Conservation (phyloP, 2,797 vertebrate genomes). For the Arctocebus calabarensis region DNA sequence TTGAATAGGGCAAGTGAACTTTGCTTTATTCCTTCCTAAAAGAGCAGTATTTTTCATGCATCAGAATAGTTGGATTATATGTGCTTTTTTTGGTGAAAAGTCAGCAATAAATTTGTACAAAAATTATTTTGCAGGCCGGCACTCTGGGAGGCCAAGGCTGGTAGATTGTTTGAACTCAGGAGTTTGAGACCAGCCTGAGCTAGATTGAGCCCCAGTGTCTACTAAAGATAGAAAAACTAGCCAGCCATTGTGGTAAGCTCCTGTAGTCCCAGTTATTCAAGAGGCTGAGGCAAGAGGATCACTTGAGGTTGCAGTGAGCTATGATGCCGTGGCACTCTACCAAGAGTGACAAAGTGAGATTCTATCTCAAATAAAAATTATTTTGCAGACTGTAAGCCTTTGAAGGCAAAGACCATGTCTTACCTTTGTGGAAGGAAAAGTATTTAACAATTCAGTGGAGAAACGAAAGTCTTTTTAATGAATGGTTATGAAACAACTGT, state of each 20-base stretch:
- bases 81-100: background rate
- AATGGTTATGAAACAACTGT: background rate
- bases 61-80: background rate
- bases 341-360: too few species aligned
- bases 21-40: constrained; percentile 35
- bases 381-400: background rate
- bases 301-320: too few species aligned
- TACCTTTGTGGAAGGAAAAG: background rate
- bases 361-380: background rate
- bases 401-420: background rate
- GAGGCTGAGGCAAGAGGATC: too few species aligned
- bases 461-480: background rate
- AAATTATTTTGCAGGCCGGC: background rate
- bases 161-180: too few species aligned
- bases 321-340: too few species aligned
- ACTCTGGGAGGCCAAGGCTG: too few species aligned
- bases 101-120: background rate
- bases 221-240: too few species aligned
- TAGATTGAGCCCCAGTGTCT: too few species aligned
- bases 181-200: too few species aligned
- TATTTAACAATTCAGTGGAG: background rate
- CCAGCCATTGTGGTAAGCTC: too few species aligned
- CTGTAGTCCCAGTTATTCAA: too few species aligned
- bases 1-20: background rate
- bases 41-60: background rate